Evolutionary conservation across 2,888 invertebrate genomes (phyloP).

Genomic region (Brachyptera putata): DNA sequence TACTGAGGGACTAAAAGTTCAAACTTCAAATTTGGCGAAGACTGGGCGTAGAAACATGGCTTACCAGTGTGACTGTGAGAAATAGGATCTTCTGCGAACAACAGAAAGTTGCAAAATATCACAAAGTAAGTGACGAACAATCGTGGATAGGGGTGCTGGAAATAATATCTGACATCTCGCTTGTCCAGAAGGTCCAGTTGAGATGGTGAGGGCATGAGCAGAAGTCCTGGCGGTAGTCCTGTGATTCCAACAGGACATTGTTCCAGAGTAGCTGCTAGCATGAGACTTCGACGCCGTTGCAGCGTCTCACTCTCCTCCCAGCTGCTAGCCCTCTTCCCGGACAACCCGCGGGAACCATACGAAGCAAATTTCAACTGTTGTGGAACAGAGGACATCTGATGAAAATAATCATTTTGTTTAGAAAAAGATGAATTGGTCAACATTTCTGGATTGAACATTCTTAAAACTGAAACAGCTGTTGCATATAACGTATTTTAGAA

Average conservation of each 20-base stretch:
- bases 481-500: too few species aligned
- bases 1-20: too few species aligned
- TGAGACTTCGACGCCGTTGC: constrained; percentile 29
- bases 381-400: background rate
- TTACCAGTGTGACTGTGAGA: constrained; percentile 48
- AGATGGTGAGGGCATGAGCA: constrained; percentile 22
- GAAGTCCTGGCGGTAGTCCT: constrained; percentile 21
- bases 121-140: constrained; percentile 48
- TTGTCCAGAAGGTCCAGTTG: constrained; percentile 41
- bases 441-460: too few species aligned
- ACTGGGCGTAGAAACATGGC: too few species aligned
- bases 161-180: constrained; percentile 48
- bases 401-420: background rate
- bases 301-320: constrained; percentile 33
- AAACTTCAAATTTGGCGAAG: too few species aligned
- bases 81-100: constrained; percentile 51
- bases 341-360: background rate
- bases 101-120: constrained; percentile 49
- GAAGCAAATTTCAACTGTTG: background rate
- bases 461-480: too few species aligned
- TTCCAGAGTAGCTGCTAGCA: constrained; percentile 26
- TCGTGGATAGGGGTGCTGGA: constrained; percentile 50
- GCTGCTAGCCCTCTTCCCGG: constrained; percentile 31
- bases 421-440: too few species aligned
- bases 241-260: constrained; percentile 17